Evolutionary conservation across 2,113 vertebrate genomes (phyloP).

Genomic region (Malurus elegans): DNA sequence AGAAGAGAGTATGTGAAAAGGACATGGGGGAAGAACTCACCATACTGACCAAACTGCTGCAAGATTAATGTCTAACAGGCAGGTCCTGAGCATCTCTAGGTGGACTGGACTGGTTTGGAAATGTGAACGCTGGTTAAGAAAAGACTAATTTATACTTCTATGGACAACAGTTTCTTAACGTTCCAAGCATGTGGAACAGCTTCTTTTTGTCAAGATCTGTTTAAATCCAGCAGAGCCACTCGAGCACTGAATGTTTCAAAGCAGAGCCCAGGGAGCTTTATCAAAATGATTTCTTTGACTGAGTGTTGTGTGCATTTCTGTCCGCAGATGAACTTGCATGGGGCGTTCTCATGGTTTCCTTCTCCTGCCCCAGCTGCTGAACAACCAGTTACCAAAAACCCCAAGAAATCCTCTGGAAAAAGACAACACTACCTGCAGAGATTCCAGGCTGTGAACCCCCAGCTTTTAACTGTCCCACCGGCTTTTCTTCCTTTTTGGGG

Average conservation of each 20-base stretch:
- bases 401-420: slow-evolving; percentile 67
- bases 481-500: slow-evolving; percentile 95
- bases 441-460: not conserved
- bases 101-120: not conserved
- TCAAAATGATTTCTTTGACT: slow-evolving; percentile 42
- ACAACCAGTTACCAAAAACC: slow-evolving; percentile 49
- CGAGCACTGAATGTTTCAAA: slow-evolving; percentile 40
- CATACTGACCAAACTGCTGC: not conserved
- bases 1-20: not conserved
- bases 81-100: slow-evolving; percentile 55
- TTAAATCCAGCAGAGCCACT: slow-evolving; percentile 47
- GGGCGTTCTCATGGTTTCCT: not conserved
- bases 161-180: not conserved
- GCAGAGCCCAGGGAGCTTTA: slow-evolving; percentile 58
- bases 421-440: slow-evolving; percentile 44
- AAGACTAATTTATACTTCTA: slow-evolving; percentile 4
- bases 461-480: slow-evolving; percentile 93
- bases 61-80: slow-evolving; percentile 7
- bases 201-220: not conserved
- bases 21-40: slow-evolving; percentile 26
- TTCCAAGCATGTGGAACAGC: not conserved
- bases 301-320: slow-evolving; percentile 32
- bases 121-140: slow-evolving; percentile 40
- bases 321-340: not conserved
- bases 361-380: slow-evolving; percentile 57